These are phyloP conservation scores for Oreortyx pictus DNA, from an alignment of 2,797 vertebrate genomes.

Conservation along the genomic window DNA sequence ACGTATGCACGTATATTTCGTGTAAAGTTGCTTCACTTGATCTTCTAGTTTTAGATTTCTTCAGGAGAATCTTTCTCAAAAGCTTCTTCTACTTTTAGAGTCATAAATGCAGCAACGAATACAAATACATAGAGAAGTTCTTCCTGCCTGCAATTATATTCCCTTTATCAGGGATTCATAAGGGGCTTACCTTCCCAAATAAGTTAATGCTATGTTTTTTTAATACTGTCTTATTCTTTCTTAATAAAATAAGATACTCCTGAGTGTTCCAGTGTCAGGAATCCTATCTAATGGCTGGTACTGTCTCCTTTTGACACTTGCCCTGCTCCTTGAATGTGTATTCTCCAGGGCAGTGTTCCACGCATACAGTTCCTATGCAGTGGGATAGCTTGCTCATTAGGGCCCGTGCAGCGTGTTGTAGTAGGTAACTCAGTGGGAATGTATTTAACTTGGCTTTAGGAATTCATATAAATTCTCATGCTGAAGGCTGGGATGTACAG, in stretches of 20 bases:
- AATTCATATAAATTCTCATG: neutral
- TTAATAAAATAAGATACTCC: constrained; percentile 6
- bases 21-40: neutral
- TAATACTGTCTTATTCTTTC: neutral
- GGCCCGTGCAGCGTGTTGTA: neutral
- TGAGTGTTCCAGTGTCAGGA: neutral
- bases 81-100: neutral
- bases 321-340: constrained; percentile 30
- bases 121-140: neutral
- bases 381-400: constrained; percentile 10
- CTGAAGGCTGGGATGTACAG: neutral
- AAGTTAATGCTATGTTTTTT: neutral
- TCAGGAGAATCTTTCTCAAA: neutral
- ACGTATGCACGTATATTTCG: neutral
- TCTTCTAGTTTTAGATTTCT: neutral
- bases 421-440: neutral
- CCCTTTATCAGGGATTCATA: neutral
- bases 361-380: neutral
- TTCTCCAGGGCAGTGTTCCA: constrained; percentile 26
- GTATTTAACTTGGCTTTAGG: neutral
- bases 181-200: neutral
- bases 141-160: neutral
- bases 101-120: neutral
- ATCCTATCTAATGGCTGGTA: neutral
- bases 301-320: neutral